phyloP scores from a whole-genome alignment of 1,140 invertebrate genomes.

The Cydia splendana region DNA sequence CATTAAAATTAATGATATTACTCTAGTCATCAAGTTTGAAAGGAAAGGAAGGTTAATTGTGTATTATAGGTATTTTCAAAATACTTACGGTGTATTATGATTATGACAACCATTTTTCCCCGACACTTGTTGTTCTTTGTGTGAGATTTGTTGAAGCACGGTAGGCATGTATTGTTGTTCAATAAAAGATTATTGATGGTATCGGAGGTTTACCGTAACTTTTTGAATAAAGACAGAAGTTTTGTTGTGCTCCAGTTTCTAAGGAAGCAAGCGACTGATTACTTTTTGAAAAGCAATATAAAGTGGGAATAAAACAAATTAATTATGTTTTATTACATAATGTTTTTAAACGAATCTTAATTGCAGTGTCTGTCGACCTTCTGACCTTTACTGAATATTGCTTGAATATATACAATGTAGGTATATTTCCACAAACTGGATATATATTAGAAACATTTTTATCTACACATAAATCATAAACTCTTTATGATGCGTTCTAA shows the following conservation, averaged over 20 bases:
- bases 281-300: neutral
- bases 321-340: no score
- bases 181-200: constrained; percentile 23
- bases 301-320: neutral
- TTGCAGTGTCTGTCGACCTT: neutral
- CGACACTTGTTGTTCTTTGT: neutral
- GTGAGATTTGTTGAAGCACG: neutral
- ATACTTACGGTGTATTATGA: neutral
- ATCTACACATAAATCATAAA: no score
- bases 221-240: constrained; percentile 15
- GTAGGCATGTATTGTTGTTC: constrained; percentile 11
- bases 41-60: no score
- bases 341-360: no score
- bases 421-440: no score
- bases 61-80: no score
- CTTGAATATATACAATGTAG: no score
- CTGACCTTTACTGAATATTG: no score
- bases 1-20: no score
- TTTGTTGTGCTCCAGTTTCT: constrained; percentile 1
- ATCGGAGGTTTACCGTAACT: constrained; percentile 20
- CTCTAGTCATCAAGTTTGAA: no score
- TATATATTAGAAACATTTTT: no score
- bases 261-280: neutral
- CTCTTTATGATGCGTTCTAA: no score
- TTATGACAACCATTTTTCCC: neutral